A percentile compares a stretch with the other conserved stretches of the same genome.
Conservation (phyloP, 2,113 vertebrate species). For the Pimephales promelas region DNA sequence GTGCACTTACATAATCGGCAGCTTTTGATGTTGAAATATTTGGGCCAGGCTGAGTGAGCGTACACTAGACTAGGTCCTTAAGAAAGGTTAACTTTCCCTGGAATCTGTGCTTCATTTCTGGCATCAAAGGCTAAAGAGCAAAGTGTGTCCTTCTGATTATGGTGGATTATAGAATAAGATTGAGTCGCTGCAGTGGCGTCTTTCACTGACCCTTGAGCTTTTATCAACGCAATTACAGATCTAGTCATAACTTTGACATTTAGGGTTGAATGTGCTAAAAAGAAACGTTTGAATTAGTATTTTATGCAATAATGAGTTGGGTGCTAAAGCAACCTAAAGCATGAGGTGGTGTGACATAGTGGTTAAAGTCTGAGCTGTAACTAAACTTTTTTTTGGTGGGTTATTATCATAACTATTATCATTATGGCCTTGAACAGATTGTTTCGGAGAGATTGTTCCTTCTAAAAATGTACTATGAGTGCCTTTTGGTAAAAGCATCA, state of each 20-base stretch:
- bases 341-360: neutral
- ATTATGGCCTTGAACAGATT: too few species aligned
- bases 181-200: conserved; percentile 17
- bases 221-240: neutral
- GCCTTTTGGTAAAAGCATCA: neutral
- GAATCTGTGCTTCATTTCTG: conserved; percentile 11
- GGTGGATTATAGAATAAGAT: conserved; percentile 40
- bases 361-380: neutral
- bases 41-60: conserved; percentile 23
- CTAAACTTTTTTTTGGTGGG: neutral
- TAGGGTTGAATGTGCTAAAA: neutral
- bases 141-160: conserved; percentile 31
- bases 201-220: conserved; percentile 33
- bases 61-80: neutral
- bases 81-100: neutral
- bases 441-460: too few species aligned
- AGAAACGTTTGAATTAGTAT: neutral
- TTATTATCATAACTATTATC: too few species aligned
- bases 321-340: neutral
- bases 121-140: conserved; percentile 26
- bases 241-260: neutral
- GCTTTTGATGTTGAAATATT: conserved; percentile 28
- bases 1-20: conserved; percentile 28
- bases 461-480: neutral
- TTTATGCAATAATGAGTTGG: neutral